These are phyloP conservation scores for Melinaea marsaeus DNA, from an alignment of 2,888 invertebrate species.

Conservation along the genomic window DNA sequence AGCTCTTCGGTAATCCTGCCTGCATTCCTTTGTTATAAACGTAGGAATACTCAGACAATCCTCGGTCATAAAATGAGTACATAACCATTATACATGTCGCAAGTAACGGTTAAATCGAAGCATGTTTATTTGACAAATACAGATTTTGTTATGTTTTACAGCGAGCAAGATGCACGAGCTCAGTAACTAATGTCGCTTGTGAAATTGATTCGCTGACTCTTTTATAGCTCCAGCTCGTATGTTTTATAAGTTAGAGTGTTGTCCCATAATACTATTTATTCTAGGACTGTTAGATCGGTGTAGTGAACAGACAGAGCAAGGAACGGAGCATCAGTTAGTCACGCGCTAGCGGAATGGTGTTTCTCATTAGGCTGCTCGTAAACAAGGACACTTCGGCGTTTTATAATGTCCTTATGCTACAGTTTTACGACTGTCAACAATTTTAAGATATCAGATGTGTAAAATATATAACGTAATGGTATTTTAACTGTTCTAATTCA, in stretches of 20 bases:
- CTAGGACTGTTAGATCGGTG: slow-evolving; percentile 15
- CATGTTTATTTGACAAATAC: slow-evolving; percentile 24
- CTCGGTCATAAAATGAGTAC: slow-evolving; percentile 11
- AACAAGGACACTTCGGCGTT: slow-evolving; percentile 66
- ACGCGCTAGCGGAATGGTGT: slow-evolving; percentile 58
- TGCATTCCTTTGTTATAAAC: slow-evolving; percentile 37
- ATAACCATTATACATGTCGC: slow-evolving; percentile 8
- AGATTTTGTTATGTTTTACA: slow-evolving; percentile 28
- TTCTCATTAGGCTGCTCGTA: slow-evolving; percentile 68
- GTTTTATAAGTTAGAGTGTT: slow-evolving; percentile 19
- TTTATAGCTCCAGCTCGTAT: slow-evolving; percentile 27
- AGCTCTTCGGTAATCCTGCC: slow-evolving; percentile 40
- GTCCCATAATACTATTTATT: slow-evolving; percentile 22
- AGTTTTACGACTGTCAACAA: slow-evolving; percentile 61
- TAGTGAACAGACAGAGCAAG: slow-evolving; percentile 31
- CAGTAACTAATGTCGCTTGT: slow-evolving; percentile 27
- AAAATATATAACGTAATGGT: slow-evolving; percentile 10
- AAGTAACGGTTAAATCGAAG: slow-evolving; percentile 7
- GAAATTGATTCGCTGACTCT: slow-evolving; percentile 32
- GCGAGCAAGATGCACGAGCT: slow-evolving; percentile 28
- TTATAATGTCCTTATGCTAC: slow-evolving; percentile 65
- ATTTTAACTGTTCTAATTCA: neutral
- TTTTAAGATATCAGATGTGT: slow-evolving; percentile 49
- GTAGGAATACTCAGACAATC: slow-evolving; percentile 30
- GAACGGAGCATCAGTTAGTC: slow-evolving; percentile 54